Evolutionary conservation across 2,888 invertebrate species (phyloP).

Genomic region (Cephus pygmeus): DNA sequence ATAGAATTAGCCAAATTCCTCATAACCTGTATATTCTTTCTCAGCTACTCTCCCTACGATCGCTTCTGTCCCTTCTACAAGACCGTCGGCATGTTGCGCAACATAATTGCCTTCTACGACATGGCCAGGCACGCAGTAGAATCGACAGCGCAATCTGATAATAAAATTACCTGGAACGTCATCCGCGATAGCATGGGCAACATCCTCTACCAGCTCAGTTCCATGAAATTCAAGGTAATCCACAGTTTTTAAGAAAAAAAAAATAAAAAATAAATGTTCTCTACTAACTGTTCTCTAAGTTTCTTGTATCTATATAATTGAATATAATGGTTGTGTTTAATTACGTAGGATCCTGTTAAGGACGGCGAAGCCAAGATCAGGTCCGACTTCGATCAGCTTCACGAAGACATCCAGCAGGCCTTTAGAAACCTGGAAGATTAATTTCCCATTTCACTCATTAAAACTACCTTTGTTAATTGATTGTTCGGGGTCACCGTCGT

Average conservation of each 20-base stretch:
- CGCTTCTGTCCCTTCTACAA: conserved; percentile 99
- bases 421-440: conserved; percentile 99
- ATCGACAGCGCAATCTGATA: conserved; percentile 97
- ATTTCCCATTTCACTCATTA: conserved; percentile 43
- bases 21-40: conserved; percentile 12
- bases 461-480: conserved; percentile 26
- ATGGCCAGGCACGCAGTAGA: conserved; percentile 98
- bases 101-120: conserved; percentile 99
- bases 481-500: conserved; percentile 30
- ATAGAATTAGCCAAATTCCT: neutral
- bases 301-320: neutral
- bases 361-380: conserved; percentile 98
- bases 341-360: conserved; percentile 92
- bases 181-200: conserved; percentile 98
- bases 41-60: conserved; percentile 89
- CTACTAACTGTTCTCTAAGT: neutral
- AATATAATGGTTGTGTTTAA: conserved; percentile 4
- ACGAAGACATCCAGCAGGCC: conserved; percentile 96
- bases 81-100: conserved; percentile 98
- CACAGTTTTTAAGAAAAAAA: conserved; percentile 19
- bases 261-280: neutral
- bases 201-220: conserved; percentile 95
- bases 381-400: conserved; percentile 94
- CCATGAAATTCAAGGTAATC: conserved; percentile 97
- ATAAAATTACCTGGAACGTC: conserved; percentile 98